Base-by-base conservation (phyloP, 1,140 invertebrate genomes). In the Pseudobourletiella spinata region DNA sequence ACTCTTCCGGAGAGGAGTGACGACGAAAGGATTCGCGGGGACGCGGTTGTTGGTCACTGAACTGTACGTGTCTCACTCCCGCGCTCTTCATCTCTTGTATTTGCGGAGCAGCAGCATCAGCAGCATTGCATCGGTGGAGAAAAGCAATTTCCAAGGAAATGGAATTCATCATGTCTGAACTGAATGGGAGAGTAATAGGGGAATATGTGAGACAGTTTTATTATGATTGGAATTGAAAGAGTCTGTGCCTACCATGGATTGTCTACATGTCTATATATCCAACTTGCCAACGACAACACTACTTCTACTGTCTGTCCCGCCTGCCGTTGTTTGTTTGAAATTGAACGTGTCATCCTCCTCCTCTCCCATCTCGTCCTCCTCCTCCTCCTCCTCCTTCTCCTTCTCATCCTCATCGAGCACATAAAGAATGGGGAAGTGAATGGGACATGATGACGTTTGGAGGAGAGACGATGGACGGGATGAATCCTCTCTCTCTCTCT, bases 381-480 rank as follows among this genome's bases (percentile, higher is more conserved):
- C n/a, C n/a, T 46, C 43, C 43, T 46, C n/a, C 24, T 46, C 43
- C n/a, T n/a, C 35, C 8, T 39, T n/a, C 35, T 39, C 35, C 35
- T 8, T 39, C n/a, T 39, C n/a, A n/a, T 39, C 8, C n/a, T n/a
- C n/a, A n/a, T n/a, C n/a, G 11, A 24, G n/a, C 11, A 50, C 18
- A 58, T 58, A 24, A 24, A 26, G 59, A 55, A 42, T 52, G 24
- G 48, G 18, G 52, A 62, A 16, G 15, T 58, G 56, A 51, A 46
- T 48, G n/a, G 28, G 28, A n/a, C n/a, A n/a, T n/a, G n/a, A 56
- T 55, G 51, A 55, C 35, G 42, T 52, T 39, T n/a, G n/a, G 61
- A 46, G 25, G 44, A 43, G 32, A 46, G 24, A 35, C 25, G 29
- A 22, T 6, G 26, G 42, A 55, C 4, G 35, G 28, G 46, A 57